Percentiles rank a stretch among this genome's conserved stretches.
phyloP scores from a whole-genome alignment of 2,113 vertebrate species.

The Oostethus manadensis region DNA sequence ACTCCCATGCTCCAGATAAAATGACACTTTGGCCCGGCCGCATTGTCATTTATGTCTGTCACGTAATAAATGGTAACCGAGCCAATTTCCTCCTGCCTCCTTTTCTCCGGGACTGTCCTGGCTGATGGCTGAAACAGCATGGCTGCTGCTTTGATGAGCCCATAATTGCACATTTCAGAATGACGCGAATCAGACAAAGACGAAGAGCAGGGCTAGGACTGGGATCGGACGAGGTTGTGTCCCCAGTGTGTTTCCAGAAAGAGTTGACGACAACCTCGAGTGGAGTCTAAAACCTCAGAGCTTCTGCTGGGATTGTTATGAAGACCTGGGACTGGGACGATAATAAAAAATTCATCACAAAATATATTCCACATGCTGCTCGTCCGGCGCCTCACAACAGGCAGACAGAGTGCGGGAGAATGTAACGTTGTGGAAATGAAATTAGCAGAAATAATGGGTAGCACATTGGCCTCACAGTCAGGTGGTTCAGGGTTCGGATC shows the following conservation, averaged over 20 bases:
- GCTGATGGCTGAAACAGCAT: conserved; percentile 26
- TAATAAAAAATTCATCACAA: no score
- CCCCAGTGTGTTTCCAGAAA: conserved; percentile 35
- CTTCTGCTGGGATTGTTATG: conserved; percentile 12
- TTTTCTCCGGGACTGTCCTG: conserved; percentile 14
- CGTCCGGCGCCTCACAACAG: no score
- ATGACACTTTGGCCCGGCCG: conserved; percentile 36
- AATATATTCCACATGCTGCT: no score
- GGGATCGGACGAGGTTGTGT: conserved; percentile 22
- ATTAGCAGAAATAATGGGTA: no score
- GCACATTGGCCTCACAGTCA: no score
- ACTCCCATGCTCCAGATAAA: conserved; percentile 40
- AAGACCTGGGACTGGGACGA: no score
- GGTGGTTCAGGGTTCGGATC: no score
- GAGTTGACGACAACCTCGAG: conserved; percentile 50
- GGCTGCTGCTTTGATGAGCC: conserved; percentile 39
- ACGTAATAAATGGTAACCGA: conserved; percentile 41
- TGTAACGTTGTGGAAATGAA: no score
- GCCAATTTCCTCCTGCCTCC: conserved; percentile 39
- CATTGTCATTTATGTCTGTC: conserved; percentile 56
- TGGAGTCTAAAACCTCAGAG: conserved; percentile 29
- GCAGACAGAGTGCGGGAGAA: no score
- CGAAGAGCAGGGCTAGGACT: conserved; percentile 31
- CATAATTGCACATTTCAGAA: conserved; percentile 40
- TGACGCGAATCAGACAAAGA: conserved; percentile 48